A percentile compares a stretch with the other conserved stretches of the same genome.
These are phyloP conservation scores for Drosophila vallismaia DNA, from an alignment of 2,888 invertebrate genomes.

Conservation along the genomic window DNA sequence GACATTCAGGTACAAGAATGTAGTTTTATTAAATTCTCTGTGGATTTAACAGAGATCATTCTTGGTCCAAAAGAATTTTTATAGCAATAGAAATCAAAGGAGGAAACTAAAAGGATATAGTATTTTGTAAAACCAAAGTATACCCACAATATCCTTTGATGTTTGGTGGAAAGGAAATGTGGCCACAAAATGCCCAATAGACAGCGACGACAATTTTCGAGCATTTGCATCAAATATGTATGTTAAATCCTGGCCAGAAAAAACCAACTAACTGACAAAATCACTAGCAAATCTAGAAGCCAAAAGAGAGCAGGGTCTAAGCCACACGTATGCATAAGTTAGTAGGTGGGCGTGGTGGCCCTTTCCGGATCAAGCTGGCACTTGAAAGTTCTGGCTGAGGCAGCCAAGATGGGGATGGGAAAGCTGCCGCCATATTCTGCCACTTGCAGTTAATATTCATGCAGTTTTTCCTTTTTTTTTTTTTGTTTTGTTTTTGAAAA, in stretches of 20 bases:
- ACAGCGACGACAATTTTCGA: conserved; percentile 58
- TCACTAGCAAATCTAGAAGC: conserved; percentile 23
- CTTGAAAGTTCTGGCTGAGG: conserved; percentile 55
- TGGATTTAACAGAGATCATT: too few species aligned
- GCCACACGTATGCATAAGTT: conserved; percentile 71
- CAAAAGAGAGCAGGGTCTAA: conserved; percentile 26
- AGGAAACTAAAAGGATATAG: neutral
- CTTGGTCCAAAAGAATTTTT: too few species aligned
- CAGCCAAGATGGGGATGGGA: conserved; percentile 39
- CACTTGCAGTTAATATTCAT: conserved; percentile 77
- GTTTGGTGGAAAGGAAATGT: conserved; percentile 7
- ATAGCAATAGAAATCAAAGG: too few species aligned
- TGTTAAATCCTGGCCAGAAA: conserved; percentile 43
- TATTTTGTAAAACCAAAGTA: neutral
- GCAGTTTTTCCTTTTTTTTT: conserved; percentile 65
- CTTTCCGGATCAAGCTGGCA: conserved; percentile 24
- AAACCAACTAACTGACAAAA: neutral
- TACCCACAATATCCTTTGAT: conserved; percentile 20
- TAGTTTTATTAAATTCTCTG: neutral
- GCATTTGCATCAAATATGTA: conserved; percentile 60
- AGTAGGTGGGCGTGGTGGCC: conserved; percentile 41
- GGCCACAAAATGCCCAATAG: conserved; percentile 54
- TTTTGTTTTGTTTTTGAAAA: conserved; percentile 65
- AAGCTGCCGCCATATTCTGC: conserved; percentile 29
- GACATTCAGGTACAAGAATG: neutral